phyloP scores from a whole-genome alignment of 2,797 vertebrate species.

The Cossypha dichroa region DNA sequence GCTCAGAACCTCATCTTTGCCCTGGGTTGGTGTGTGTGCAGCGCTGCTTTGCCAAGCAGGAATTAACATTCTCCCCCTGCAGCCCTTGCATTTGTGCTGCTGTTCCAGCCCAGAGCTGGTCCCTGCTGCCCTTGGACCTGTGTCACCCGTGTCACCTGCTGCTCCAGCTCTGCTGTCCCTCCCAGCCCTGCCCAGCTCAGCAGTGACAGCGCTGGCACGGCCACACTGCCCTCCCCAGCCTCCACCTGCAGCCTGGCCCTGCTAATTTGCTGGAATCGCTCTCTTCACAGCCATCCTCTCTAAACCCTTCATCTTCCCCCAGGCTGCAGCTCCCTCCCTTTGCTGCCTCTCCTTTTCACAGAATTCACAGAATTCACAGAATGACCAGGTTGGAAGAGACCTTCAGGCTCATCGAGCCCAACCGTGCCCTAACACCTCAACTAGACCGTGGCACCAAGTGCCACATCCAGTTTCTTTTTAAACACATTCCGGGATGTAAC shows the following conservation, averaged over 20 bases:
- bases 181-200: neutral
- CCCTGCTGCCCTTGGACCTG: neutral
- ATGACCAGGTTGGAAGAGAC: too few species aligned
- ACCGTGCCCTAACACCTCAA: too few species aligned
- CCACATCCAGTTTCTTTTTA: too few species aligned
- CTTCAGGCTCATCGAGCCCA: too few species aligned
- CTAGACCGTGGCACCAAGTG: too few species aligned
- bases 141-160: neutral
- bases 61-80: neutral
- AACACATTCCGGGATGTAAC: too few species aligned
- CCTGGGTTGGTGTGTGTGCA: neutral
- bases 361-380: too few species aligned
- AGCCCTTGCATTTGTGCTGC: neutral
- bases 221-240: neutral
- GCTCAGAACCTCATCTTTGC: too few species aligned
- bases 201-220: neutral
- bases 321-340: neutral
- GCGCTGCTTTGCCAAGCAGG: neutral
- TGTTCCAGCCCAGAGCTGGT: neutral
- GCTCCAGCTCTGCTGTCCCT: neutral
- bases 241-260: neutral
- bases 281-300: neutral
- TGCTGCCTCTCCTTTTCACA: too few species aligned
- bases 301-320: conserved; percentile 13
- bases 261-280: neutral